These are phyloP conservation scores for Camptogramma bilineatum DNA, from an alignment of 2,888 invertebrate species.

Conservation along the genomic window DNA sequence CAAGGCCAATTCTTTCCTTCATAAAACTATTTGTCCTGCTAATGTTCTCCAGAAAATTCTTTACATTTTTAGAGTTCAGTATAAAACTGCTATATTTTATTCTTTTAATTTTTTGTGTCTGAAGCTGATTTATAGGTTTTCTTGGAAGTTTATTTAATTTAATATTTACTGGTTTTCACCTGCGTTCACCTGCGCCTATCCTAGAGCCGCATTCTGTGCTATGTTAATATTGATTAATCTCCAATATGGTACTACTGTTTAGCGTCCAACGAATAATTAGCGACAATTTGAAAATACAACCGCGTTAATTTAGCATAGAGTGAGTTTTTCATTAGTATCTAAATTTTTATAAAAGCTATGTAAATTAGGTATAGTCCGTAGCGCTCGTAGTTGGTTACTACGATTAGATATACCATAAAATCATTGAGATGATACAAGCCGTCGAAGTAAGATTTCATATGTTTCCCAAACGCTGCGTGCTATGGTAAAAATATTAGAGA, in stretches of 20 bases:
- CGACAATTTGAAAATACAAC: background rate
- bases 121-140: background rate
- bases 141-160: background rate
- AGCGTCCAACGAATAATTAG: background rate
- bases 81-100: background rate
- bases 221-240: background rate
- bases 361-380: background rate
- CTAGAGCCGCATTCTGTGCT: background rate
- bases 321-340: background rate
- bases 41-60: background rate
- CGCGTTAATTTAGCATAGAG: background rate
- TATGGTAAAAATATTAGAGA: conserved; percentile 32
- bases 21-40: conserved; percentile 9
- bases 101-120: too few relatives aligned
- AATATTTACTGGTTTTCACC: background rate
- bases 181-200: background rate
- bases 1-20: background rate
- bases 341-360: background rate
- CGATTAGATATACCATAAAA: background rate
- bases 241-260: background rate
- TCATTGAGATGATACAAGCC: background rate
- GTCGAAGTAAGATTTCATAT: background rate
- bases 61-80: background rate
- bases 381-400: background rate
- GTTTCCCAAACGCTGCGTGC: conserved; percentile 7